phyloP scores from a whole-genome alignment of 2,888 invertebrate species.

The Drymonia ruficornis region DNA sequence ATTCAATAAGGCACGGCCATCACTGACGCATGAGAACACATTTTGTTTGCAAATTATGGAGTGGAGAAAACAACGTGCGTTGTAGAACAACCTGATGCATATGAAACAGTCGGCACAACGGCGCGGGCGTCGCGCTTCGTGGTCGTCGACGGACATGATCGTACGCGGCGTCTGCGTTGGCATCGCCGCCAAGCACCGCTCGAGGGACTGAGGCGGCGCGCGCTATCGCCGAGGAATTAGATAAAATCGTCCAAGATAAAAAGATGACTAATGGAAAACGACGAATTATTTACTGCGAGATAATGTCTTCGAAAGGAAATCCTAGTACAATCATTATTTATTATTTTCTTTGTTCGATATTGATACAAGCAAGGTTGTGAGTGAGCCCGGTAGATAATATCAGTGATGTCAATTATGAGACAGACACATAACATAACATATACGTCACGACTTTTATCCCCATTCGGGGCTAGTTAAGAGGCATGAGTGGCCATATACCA shows the following conservation, averaged over 20 bases:
- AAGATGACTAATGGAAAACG: slow-evolving; percentile 62
- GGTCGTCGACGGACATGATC: slow-evolving; percentile 42
- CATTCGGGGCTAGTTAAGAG: no score
- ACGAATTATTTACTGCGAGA: slow-evolving; percentile 36
- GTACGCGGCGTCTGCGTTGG: slow-evolving; percentile 26
- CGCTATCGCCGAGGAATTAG: slow-evolving; percentile 54
- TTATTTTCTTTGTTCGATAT: slow-evolving; percentile 15
- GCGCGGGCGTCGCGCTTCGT: slow-evolving; percentile 31
- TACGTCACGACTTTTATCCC: no score
- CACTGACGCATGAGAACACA: not conserved
- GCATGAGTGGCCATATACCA: no score
- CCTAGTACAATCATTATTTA: slow-evolving; percentile 14
- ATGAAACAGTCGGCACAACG: slow-evolving; percentile 45
- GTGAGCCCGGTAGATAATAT: slow-evolving; percentile 1
- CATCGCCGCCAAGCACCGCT: slow-evolving; percentile 36
- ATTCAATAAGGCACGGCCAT: not conserved
- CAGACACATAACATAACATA: no score
- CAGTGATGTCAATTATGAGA: no score
- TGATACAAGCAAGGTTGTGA: slow-evolving; percentile 18
- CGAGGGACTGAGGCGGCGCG: slow-evolving; percentile 34
- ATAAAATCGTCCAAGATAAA: slow-evolving; percentile 65
- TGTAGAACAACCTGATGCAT: slow-evolving; percentile 44
- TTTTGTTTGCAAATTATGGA: not conserved
- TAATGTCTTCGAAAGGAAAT: slow-evolving; percentile 37
- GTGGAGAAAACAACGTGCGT: not conserved